These are phyloP conservation scores for Ctenochaetus hawaiiensis DNA, from an alignment of 2,797 vertebrate genomes.

Conservation along the genomic window DNA sequence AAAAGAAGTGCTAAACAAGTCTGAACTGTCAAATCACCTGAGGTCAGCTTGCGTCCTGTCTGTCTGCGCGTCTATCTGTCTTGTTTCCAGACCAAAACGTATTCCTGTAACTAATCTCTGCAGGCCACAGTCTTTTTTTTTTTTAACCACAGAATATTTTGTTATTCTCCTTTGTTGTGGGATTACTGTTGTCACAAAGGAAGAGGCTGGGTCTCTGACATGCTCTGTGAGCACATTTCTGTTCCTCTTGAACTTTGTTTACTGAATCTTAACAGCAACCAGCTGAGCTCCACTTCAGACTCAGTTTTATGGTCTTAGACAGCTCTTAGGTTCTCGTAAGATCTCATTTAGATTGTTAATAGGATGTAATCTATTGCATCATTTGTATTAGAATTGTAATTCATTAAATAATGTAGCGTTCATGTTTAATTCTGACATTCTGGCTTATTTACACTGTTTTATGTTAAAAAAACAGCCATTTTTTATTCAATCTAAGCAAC, in stretches of 20 bases:
- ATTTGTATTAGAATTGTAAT: not conserved
- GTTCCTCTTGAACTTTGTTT: constrained; percentile 32
- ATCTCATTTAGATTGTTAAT: not conserved
- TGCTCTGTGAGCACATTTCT: constrained; percentile 37
- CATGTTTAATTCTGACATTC: not conserved
- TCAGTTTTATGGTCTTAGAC: not conserved
- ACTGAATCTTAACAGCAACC: constrained; percentile 4
- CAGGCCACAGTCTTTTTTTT: not conserved
- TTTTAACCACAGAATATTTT: constrained; percentile 34
- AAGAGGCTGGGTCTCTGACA: constrained; percentile 24
- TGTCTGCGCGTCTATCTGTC: not conserved
- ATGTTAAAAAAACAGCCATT: no score
- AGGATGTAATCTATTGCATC: not conserved
- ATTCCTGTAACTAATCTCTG: constrained; percentile 25
- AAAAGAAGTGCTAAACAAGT: not conserved
- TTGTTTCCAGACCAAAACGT: not conserved
- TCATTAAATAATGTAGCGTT: not conserved
- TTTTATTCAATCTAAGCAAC: no score
- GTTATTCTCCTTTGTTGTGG: constrained; percentile 31
- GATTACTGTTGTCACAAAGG: constrained; percentile 38
- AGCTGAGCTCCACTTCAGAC: not conserved
- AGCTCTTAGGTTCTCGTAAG: not conserved
- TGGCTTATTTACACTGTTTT: no score
- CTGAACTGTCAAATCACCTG: not conserved
- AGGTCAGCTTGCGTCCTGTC: not conserved